Percentiles rank a stretch among this genome's conserved stretches.
Conservation (phyloP, 2,888 invertebrate species). For the Actias luna region DNA sequence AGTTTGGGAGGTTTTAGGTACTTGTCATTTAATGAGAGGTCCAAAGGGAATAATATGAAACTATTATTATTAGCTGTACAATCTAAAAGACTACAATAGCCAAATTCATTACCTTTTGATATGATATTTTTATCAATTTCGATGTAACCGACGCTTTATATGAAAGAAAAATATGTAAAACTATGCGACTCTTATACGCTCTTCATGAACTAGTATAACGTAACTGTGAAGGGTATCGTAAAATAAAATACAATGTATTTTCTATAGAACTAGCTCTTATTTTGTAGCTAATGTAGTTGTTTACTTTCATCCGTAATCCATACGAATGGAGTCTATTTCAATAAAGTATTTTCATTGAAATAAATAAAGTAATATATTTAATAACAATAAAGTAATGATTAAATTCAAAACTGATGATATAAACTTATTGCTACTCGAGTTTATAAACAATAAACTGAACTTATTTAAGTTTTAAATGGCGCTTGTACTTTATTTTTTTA, state of each 20-base stretch:
- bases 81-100: no score
- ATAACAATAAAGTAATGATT: not conserved
- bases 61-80: no score
- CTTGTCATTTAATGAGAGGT: no score
- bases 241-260: conserved; percentile 19
- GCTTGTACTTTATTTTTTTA: no score
- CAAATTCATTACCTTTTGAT: no score
- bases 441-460: no score
- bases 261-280: conserved; percentile 13
- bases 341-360: not conserved
- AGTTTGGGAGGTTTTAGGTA: no score
- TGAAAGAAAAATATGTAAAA: conserved; percentile 6
- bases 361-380: no score
- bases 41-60: no score
- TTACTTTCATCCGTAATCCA: not conserved
- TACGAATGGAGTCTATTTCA: not conserved
- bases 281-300: conserved; percentile 1
- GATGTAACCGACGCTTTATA: conserved; percentile 7
- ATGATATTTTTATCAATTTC: no score
- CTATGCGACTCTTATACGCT: conserved; percentile 12
- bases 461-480: no score
- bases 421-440: not conserved
- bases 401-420: not conserved
- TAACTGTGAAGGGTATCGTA: conserved; percentile 12
- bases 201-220: conserved; percentile 13